Evolutionary conservation across 2,888 invertebrate species (phyloP), one percentile per base, ranked within the genome.

Genomic region (Portevinia maculata): DNA sequence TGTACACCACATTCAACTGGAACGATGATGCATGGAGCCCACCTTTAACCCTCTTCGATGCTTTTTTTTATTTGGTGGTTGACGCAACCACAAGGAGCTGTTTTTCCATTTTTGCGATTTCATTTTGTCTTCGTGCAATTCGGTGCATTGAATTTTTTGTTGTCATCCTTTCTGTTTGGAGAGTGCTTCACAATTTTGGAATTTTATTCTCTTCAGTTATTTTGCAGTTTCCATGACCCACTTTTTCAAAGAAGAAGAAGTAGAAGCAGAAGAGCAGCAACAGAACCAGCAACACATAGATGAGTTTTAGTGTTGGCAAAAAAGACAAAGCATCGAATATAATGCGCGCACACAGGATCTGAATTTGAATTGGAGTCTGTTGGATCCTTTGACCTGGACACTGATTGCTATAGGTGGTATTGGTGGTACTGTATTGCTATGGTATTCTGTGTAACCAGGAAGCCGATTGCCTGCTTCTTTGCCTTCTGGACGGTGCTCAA

Each of bases 301-400:
- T 62, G 53, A 55, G 62, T 52, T 74, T 69, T 17, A 32, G 41
- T 52, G 34, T n/a, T 8, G 30, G 6, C 7, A 28, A 32, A 44
- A 67, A 71, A 67, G 65, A 62, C 65, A 76, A 67, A 78, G 60
- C 53, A 78, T 78, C 67, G 76, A 71, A 70, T 60, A 55, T 24
- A 70, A 57, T 44, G 44, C 50, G 17, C 65, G 32, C 81, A 59
- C 46, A 70, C 30, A 55, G 76, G 71, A 83, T 78, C 73, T 78
- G 67, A 78, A 83, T 76, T 83, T 55, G 71, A 65, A 67, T 76
- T 55, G 59, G 59, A 76, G 76, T 83, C 67, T 76, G 67, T 65
- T 60, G 52, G 52, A 78, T 83, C 71, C 78, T 78, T 67, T 83
- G 83, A 83, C 76, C 83, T 83, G 83, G 50, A 78, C 78, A 62